A percentile compares a stretch with the other conserved stretches of the same genome.
phyloP scores from a whole-genome alignment of 2,113 vertebrate genomes.

The Craseonycteris thonglongyai region DNA sequence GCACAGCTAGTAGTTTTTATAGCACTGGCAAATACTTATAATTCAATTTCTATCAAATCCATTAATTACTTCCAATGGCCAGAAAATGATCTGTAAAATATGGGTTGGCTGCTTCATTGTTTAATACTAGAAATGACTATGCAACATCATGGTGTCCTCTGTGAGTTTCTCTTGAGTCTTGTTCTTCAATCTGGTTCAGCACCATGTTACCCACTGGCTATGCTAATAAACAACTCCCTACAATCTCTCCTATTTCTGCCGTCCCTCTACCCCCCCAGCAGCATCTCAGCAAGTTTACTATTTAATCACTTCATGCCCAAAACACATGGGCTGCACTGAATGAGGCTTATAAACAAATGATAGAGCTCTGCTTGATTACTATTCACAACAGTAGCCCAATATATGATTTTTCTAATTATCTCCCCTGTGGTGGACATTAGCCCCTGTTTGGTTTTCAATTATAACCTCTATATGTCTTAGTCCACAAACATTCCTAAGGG shows the following conservation, averaged over 20 bases:
- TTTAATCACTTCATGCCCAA: slow-evolving; percentile 53
- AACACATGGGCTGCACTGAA: slow-evolving; percentile 40
- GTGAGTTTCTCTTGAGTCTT: neutral
- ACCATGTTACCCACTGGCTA: neutral
- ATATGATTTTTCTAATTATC: slow-evolving; percentile 63
- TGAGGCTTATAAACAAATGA: slow-evolving; percentile 57
- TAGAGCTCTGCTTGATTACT: slow-evolving; percentile 57
- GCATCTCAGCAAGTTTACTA: slow-evolving; percentile 26
- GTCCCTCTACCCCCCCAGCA: neutral
- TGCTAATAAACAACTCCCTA: neutral
- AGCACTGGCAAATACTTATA: neutral
- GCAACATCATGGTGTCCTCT: neutral
- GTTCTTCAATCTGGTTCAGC: neutral
- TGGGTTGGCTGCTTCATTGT: neutral
- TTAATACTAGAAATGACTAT: neutral
- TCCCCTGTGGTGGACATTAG: slow-evolving; percentile 61
- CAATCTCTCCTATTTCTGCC: neutral
- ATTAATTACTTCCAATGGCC: neutral
- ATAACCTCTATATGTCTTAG: slow-evolving; percentile 51
- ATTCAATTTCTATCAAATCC: neutral
- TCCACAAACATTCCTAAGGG: slow-evolving; percentile 34
- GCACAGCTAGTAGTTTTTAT: neutral
- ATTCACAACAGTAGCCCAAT: slow-evolving; percentile 48
- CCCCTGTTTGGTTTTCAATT: slow-evolving; percentile 59
- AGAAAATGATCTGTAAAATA: neutral